Base-by-base conservation (phyloP, 2,888 invertebrate genomes). In the Phengaris arion region DNA sequence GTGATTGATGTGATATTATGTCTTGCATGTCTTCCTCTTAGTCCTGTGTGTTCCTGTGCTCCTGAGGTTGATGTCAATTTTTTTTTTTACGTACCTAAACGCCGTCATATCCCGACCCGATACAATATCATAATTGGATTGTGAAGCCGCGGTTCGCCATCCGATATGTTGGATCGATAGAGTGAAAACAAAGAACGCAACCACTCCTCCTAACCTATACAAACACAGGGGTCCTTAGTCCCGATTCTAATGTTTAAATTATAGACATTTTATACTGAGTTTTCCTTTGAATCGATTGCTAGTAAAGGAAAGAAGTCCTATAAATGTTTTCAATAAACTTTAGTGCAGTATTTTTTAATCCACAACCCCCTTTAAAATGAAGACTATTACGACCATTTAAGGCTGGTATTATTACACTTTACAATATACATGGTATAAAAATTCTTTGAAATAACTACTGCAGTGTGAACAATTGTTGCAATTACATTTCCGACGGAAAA, bases 111-210 rank as follows among this genome's bases (percentile, higher is more conserved):
- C 7, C 35, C 35, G 35, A 35, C 13, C 35, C 35, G 64, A 64
- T 64, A 64, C 64, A 64, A 64, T 64, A 64, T 64, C 35, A 45
- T 64, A 64, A 64, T 64, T 64, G 64, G 64, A 64, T 64, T 35
- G 64, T 35, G 64, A 59, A 35, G 64, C 64, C 59, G 59, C 59
- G 59, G 59, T 64, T 22, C 59, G 59, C 35, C 64, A 64, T 64
- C 64, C 35, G 64, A 64, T 64, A 64, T 13, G 35, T 12, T 64
- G 64, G 64, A 45, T 64, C 64, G 35, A 64, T 45, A 64, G 64
- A 35, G 13, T 35, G 35, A 35, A 45, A 64, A 64, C 64, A 64
- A 64, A 64, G 64, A 64, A 64, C 45, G 45, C 35, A 45, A 64
- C 64, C 64, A 64, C 64, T 64, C 64, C 64, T 64, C 10, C 10